Evolutionary conservation across 1,140 invertebrate genomes (phyloP), one percentile per base, ranked within the genome.

Genomic region (Euura lappo): DNA sequence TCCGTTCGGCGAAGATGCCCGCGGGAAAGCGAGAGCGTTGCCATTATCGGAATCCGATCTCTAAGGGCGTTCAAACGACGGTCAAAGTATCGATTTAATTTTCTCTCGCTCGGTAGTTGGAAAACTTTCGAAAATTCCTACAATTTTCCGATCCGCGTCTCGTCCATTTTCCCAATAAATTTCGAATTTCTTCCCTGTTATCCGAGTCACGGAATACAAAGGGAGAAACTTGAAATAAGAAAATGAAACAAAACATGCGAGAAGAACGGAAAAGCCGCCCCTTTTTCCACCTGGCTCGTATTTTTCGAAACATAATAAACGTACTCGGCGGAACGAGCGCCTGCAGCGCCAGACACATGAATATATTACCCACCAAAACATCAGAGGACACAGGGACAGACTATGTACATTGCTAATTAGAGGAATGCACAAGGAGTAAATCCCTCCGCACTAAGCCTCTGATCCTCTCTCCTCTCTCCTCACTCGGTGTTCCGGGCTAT

Each of bases 371-470:
- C 28, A n/a, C 51, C 8, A 60, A 60, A 60, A 60, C 51, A n/a
- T 60, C 13, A n/a, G 51, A n/a, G 51, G 51, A 28, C 13, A n/a
- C 8, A n/a, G 8, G 51, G 10, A 60, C 13, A 5, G 51, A 60
- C 51, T 60, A 60, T 60, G 51, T 60, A n/a, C 51, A 60, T 60
- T 8, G 51, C 51, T 60, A 60, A 60, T 60, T 60, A 60, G 51
- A 60, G 51, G 51, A 60, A 60, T 6, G 51, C 13, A 60, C 8
- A n/a, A 60, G 51, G 51, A 60, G 51, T 60, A 60, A 60, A 60
- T 60, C 51, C 51, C 51, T 60, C 6, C 0, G 13, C 51, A 1
- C 8, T 60, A 60, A 60, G 51, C 51, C 51, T 60, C 51, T 60
- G 10, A 8, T 8, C 51, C 13, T 28, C 28, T 28, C 28, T 28